Evolutionary conservation across 2,113 vertebrate species (phyloP).

Genomic region (Beaufortia kweichowensis): DNA sequence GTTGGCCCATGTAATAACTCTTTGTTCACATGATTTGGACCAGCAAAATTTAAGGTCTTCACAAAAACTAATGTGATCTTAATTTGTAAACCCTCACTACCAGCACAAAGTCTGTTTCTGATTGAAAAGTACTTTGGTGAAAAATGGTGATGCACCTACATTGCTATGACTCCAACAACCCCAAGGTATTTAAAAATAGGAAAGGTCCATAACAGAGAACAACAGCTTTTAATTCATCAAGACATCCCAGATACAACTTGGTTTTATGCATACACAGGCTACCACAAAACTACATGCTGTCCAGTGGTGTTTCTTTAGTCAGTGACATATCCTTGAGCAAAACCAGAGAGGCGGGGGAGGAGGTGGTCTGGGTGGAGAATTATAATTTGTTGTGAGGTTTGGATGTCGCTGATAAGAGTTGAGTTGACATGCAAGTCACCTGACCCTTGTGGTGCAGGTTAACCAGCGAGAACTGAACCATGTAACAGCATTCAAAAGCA

Average conservation of each 20-base stretch:
- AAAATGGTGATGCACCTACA: neutral
- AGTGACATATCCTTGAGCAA: constrained; percentile 28
- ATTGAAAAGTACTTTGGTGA: too few species aligned
- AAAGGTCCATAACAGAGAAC: constrained; percentile 12
- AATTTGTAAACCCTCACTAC: too few species aligned
- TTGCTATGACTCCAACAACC: constrained; percentile 17
- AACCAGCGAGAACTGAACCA: constrained; percentile 31
- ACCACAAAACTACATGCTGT: neutral
- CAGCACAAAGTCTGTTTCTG: too few species aligned
- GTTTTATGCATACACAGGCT: too few species aligned
- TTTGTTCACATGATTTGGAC: too few species aligned
- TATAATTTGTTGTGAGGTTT: constrained; percentile 44
- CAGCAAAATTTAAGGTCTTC: too few species aligned
- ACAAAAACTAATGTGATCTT: too few species aligned
- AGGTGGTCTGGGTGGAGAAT: constrained; percentile 12
- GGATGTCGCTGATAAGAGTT: constrained; percentile 45
- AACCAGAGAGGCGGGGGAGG: neutral
- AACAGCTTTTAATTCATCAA: constrained; percentile 34
- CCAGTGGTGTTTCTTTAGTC: constrained; percentile 25
- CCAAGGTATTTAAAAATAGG: constrained; percentile 9
- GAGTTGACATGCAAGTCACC: constrained; percentile 35
- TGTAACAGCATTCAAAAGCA: constrained; percentile 39
- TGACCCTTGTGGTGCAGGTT: constrained; percentile 5
- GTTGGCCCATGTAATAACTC: constrained; percentile 25
- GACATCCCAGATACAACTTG: constrained; percentile 24